phyloP scores from a whole-genome alignment of 2,113 vertebrate species.

The Eublepharis macularius region DNA sequence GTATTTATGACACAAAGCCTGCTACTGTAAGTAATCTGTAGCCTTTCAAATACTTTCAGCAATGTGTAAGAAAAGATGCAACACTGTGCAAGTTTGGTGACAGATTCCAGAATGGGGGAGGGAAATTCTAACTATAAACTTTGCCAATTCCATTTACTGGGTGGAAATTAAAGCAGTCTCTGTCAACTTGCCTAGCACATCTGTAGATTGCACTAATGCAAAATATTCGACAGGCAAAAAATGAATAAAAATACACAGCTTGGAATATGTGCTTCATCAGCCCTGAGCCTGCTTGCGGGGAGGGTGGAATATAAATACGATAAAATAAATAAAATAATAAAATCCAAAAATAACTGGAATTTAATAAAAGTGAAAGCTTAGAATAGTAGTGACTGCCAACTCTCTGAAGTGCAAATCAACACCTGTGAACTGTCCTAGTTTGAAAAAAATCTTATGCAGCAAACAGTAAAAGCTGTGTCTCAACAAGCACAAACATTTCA shows the following conservation, averaged over 20 bases:
- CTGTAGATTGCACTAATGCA: neutral
- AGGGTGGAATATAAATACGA: too few relatives aligned
- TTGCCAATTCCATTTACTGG: neutral
- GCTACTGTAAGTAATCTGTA: slow-evolving; percentile 39
- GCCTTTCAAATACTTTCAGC: slow-evolving; percentile 51
- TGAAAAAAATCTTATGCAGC: neutral
- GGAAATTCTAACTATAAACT: slow-evolving; percentile 43
- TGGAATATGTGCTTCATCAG: neutral
- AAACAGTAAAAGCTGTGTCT: slow-evolving; percentile 1
- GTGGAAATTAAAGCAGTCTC: too few relatives aligned
- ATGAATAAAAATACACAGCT: neutral
- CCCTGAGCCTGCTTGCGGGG: too few relatives aligned
- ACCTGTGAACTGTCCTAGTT: neutral
- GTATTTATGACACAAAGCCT: slow-evolving; percentile 33
- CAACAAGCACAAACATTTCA: slow-evolving; percentile 5
- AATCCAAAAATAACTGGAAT: neutral
- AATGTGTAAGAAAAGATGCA: slow-evolving; percentile 27
- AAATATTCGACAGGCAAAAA: neutral
- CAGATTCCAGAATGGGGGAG: slow-evolving; percentile 49
- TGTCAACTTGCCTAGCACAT: neutral
- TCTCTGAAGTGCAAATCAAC: neutral
- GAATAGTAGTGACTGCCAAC: too few relatives aligned
- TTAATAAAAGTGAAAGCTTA: neutral
- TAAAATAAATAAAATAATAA: too few relatives aligned
- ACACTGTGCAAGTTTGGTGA: slow-evolving; percentile 41